Conservation (phyloP, 2,888 invertebrate species). For the Lypha dubia region DNA sequence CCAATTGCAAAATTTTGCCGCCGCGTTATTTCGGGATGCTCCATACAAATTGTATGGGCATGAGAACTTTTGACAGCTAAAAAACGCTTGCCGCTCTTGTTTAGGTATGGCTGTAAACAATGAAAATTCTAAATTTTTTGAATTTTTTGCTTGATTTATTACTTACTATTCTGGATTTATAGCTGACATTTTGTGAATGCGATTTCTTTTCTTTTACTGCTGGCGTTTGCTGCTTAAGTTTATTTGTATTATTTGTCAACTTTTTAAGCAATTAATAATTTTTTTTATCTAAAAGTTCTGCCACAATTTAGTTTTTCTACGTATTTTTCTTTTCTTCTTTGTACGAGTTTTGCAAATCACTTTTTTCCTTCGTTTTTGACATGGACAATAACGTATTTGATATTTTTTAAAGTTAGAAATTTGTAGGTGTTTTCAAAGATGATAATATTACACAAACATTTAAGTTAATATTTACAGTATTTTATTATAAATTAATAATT, state of each 20-base stretch:
- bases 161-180: constrained; percentile 95
- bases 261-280: constrained; percentile 72
- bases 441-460: constrained; percentile 53
- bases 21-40: no score
- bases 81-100: no score
- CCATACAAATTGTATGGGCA: no score
- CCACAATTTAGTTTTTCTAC: constrained; percentile 61
- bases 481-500: constrained; percentile 34
- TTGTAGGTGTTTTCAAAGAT: constrained; percentile 30
- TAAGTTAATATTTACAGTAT: constrained; percentile 49
- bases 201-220: constrained; percentile 28
- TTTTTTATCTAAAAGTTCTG: constrained; percentile 60
- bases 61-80: no score
- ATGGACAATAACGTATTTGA: constrained; percentile 65
- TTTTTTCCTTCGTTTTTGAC: constrained; percentile 60
- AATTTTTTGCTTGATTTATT: constrained; percentile 63
- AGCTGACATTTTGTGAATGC: constrained; percentile 81
- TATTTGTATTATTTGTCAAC: constrained; percentile 37
- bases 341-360: constrained; percentile 67
- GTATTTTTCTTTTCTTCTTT: constrained; percentile 59
- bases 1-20: no score
- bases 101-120: no score
- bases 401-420: constrained; percentile 31
- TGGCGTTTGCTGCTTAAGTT: constrained; percentile 36
- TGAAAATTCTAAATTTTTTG: constrained; percentile 23